Conservation (phyloP, 2,797 vertebrate species). For the Peromyscus aztecus region DNA sequence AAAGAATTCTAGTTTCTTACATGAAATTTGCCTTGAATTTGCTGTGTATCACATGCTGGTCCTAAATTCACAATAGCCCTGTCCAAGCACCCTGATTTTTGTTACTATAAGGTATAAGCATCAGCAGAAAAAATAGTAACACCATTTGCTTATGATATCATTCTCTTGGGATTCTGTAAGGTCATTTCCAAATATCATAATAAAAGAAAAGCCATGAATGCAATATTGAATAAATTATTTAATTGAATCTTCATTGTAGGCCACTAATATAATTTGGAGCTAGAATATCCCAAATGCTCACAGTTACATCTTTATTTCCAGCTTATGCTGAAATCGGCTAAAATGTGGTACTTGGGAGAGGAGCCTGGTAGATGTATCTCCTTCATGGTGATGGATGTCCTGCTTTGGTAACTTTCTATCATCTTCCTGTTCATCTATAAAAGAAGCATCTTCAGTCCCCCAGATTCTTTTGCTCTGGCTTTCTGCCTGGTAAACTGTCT, state of each 20-base stretch:
- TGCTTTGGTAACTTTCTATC: neutral
- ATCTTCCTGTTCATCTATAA: neutral
- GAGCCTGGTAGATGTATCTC: fast-evolving
- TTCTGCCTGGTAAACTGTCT: fast-evolving
- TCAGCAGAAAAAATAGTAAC: neutral
- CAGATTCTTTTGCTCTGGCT: neutral
- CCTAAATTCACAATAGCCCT: neutral
- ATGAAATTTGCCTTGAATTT: neutral
- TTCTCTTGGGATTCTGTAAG: neutral
- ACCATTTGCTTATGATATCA: neutral
- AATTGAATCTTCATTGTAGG: neutral
- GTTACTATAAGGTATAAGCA: neutral
- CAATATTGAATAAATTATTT: neutral
- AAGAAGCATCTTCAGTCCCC: neutral
- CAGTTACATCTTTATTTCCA: neutral
- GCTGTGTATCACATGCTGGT: neutral
- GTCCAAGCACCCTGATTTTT: neutral
- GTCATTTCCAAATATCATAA: neutral
- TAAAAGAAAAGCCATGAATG: neutral
- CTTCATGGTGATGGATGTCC: fast-evolving
- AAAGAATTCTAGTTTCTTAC: no score
- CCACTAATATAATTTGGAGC: neutral
- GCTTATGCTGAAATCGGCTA: neutral
- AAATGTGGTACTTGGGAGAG: neutral
- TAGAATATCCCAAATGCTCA: neutral